Evolutionary conservation across 2,888 invertebrate genomes (phyloP), one percentile per base, ranked within the genome.

Genomic region (Drosophila anomalata): DNA sequence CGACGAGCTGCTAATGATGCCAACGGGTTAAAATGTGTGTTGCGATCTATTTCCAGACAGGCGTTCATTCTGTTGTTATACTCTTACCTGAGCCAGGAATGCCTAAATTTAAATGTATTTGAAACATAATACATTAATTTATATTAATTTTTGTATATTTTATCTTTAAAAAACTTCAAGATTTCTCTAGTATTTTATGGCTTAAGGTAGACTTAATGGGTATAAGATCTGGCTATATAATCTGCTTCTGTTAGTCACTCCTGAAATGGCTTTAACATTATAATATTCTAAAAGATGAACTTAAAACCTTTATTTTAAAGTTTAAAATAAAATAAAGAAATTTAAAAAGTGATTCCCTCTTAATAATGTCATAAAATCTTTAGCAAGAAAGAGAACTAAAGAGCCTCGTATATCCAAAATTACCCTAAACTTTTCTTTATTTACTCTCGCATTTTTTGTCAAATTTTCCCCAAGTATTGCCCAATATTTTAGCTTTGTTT

Each of bases 1-100:
- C 41, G 46, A 82, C 68, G 82, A 82, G 76, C 85, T 82, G 82
- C 82, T 82, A 83, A 83, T 83, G 82, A 83, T 85, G 82, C 79
- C 85, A 83, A 85, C 82, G 82, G 82, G 82, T 83, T 85, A 85
- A 85, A 65, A 47, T 52, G 29, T 73, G 76, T 75, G 75, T 47
- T 61, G 72, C 72, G 63, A 67, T 79, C 82, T 81, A 84, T 84
- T 84, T 84, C 55, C 60, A 73, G 73, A 69, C 61, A 41, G 46
- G 22, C 20, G 12, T 44, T 53, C 44, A 2, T 26, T 46, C 42
- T 50, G 22, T 50, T 57, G 17, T 52, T 17, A 48, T 66, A 48
- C 58, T 24, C 58, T 54, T 26, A 36, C 36, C 36, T n/a, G 36
- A 6, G 1, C 2, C 0, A n/a, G 36, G 36, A 36, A 36, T n/a